Conservation (phyloP, 2,888 invertebrate species). For the Pseudoips prasinana region DNA sequence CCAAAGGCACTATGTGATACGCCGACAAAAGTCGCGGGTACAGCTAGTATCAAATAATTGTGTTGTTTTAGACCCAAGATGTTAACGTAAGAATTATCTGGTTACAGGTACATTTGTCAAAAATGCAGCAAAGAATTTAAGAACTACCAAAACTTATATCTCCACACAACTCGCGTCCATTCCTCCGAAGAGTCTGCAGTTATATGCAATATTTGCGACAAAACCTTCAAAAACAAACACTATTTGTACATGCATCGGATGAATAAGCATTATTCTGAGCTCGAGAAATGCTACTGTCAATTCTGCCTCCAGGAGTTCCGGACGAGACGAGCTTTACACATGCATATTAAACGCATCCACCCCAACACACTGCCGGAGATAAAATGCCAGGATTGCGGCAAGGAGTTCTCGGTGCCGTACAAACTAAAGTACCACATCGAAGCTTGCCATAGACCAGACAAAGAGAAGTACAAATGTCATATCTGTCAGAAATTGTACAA, state of each 20-base stretch:
- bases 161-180: slow-evolving; percentile 70
- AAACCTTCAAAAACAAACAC: slow-evolving; percentile 73
- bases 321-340: slow-evolving; percentile 63
- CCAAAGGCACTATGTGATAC: too few species aligned
- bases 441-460: slow-evolving; percentile 51
- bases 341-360: slow-evolving; percentile 68
- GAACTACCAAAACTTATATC: slow-evolving; percentile 69
- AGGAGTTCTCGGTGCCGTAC: slow-evolving; percentile 66
- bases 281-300: slow-evolving; percentile 69
- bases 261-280: slow-evolving; percentile 75
- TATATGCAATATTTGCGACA: slow-evolving; percentile 66
- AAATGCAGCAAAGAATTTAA: slow-evolving; percentile 73
- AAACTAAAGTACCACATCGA: slow-evolving; percentile 68
- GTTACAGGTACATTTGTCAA: slow-evolving; percentile 66
- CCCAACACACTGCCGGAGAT: slow-evolving; percentile 66
- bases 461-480: slow-evolving; percentile 64
- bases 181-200: slow-evolving; percentile 70
- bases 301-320: slow-evolving; percentile 71
- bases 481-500: slow-evolving; percentile 68
- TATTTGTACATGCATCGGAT: slow-evolving; percentile 75
- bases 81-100: too few species aligned
- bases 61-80: too few species aligned
- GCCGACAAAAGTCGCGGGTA: too few species aligned
- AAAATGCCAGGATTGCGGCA: slow-evolving; percentile 66
- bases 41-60: too few species aligned